phyloP scores from a whole-genome alignment of 2,888 invertebrate genomes.

The Microplitis manilae region DNA sequence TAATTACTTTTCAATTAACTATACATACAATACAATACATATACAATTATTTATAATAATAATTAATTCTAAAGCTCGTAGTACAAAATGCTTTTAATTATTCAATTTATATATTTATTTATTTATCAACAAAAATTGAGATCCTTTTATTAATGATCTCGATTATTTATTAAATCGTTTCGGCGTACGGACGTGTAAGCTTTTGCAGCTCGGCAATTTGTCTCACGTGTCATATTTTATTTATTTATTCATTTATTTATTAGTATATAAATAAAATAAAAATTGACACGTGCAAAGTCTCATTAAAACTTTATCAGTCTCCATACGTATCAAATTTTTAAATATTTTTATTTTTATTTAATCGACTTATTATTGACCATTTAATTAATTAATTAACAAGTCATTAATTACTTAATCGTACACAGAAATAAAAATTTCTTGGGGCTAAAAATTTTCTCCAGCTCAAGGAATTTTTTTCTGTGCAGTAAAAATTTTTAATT shows the following conservation, averaged over 20 bases:
- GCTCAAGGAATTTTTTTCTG: too few species aligned
- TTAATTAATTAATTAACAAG: conserved; percentile 5
- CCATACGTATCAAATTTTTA: not conserved
- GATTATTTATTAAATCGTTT: not conserved
- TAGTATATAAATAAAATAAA: conserved; percentile 12
- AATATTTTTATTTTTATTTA: not conserved
- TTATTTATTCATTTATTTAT: conserved; percentile 4
- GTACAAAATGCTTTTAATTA: conserved; percentile 50
- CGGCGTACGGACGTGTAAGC: not conserved
- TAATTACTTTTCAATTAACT: conserved; percentile 34
- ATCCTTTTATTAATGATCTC: conserved; percentile 1
- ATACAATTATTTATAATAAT: conserved; percentile 35
- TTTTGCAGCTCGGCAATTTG: conserved; percentile 31
- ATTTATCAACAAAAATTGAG: conserved; percentile 46
- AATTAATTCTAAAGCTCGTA: conserved; percentile 52
- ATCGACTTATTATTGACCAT: not conserved
- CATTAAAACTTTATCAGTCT: not conserved
- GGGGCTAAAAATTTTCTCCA: too few species aligned
- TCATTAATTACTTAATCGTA: not conserved
- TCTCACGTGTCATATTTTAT: conserved; percentile 35
- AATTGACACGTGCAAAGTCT: conserved; percentile 18
- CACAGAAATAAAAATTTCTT: too few species aligned
- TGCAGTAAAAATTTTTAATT: too few species aligned
- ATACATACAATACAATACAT: conserved; percentile 51
- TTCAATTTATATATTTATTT: conserved; percentile 42